Evolutionary conservation across 2,888 invertebrate species (phyloP).

Genomic region (Blastobasis lacticolella): DNA sequence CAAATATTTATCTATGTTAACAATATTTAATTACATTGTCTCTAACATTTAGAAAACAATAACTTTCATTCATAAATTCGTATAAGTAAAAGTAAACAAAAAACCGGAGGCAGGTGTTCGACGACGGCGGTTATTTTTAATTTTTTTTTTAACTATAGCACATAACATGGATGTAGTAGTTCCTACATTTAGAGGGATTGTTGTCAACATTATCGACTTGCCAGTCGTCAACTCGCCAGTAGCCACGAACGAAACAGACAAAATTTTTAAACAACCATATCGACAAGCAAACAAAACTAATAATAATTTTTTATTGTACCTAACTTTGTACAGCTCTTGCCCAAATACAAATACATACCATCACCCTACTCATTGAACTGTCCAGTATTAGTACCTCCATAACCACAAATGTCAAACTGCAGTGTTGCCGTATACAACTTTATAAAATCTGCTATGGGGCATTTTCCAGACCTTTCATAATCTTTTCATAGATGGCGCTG

Average conservation of each 20-base stretch:
- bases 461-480: no score
- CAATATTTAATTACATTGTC: neutral
- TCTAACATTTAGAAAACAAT: slow-evolving; percentile 9
- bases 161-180: no score
- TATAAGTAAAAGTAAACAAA: slow-evolving; percentile 42
- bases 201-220: neutral
- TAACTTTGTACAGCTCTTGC: no score
- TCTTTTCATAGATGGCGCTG: neutral
- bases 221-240: neutral
- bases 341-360: no score
- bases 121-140: neutral
- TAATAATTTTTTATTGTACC: neutral
- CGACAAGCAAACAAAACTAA: neutral
- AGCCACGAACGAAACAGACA: slow-evolving; percentile 1
- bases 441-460: no score
- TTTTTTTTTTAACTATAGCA: neutral
- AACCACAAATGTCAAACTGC: no score
- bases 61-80: slow-evolving; percentile 43
- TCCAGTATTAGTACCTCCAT: no score
- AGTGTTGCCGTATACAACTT: no score
- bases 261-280: neutral
- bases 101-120: slow-evolving; percentile 48
- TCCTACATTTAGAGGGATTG: no score
- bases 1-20: neutral
- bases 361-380: no score